Base-by-base conservation (phyloP, 2,888 invertebrate genomes). In the Phragmatobia fuliginosa region DNA sequence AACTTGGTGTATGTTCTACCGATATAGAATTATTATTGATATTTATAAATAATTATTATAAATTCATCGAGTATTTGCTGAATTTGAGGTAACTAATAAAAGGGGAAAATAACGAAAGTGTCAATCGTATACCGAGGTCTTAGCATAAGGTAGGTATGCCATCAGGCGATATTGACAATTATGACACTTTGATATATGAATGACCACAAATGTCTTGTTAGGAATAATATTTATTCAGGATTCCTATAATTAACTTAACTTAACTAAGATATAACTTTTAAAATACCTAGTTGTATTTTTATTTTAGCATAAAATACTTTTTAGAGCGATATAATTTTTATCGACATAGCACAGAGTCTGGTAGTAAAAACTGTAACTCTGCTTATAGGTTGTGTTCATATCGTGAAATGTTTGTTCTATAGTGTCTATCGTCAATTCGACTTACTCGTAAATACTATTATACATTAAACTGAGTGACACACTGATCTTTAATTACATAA, bases 1-100 rank as follows among this genome's bases (percentile, higher is more conserved):
- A 80, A 62, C 66, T 32, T 66, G 58, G 56, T 59, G 32, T 45
- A 52, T 56, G 38, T n/a, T 65, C 25, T 56, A 56, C 28, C 56
- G 36, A 33, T 58, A 38, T 36, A 33, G 11, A 56, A 58, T 58
- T 58, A 66, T 41, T 38, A 58, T 49, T 10, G n/a, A 63, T 63
- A 28, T 32, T 18, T 0, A 41, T 41, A 62, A 18, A 21, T 32
- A 33, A 32, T 25, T n/a, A 36, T n/a, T 33, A 2, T 33, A 25
- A 61, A 52, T 5, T 56, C 52, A 56, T 56, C 52, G 11, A 11
- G 5, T 56, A 14, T 5, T 11, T 1, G 52, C 14, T 14, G 5
- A 52, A 25, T 25, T 52, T 52, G 52, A 8, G 11, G 25, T 52
- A 25, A 25, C 5, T 2, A 28, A 56, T 3, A 25, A 49, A n/a